These are phyloP conservation scores for Phalera bucephala DNA, from an alignment of 2,888 invertebrate species.

Conservation along the genomic window DNA sequence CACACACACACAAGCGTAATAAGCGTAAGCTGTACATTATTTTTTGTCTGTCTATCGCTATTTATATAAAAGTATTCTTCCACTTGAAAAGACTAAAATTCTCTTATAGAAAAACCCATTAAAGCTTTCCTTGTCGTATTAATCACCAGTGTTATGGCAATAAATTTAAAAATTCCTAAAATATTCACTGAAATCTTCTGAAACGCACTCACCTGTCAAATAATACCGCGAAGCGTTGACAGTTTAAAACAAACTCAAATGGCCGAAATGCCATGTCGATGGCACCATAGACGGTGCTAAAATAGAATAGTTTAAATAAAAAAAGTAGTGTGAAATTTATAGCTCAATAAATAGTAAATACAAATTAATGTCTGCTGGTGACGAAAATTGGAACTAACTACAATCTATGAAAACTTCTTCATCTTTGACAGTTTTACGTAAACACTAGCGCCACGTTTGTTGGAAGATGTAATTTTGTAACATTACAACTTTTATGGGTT, in stretches of 20 bases:
- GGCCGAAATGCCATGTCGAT: slow-evolving; percentile 12
- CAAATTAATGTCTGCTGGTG: background rate
- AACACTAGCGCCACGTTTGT: background rate
- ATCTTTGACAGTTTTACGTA: no score
- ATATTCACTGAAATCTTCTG: no score
- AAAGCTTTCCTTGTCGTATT: background rate
- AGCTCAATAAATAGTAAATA: background rate
- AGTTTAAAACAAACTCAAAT: slow-evolving; percentile 25
- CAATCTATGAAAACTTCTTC: no score
- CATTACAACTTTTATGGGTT: background rate
- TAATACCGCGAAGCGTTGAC: slow-evolving; percentile 18
- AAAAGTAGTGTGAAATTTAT: no score
- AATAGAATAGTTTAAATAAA: slow-evolving; percentile 10
- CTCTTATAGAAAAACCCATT: background rate
- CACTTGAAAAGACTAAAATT: no score
- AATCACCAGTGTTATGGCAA: background rate
- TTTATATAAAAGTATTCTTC: no score
- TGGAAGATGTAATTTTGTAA: background rate
- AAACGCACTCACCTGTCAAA: slow-evolving; percentile 27
- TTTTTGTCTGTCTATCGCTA: no score
- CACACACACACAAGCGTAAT: no score
- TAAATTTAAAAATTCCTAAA: slow-evolving; percentile 6
- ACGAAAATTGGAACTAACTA: background rate
- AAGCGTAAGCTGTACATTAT: no score
- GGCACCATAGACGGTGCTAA: slow-evolving; percentile 17